Base-by-base conservation (phyloP, 2,797 vertebrate genomes). In the Gambusia yucatana region DNA sequence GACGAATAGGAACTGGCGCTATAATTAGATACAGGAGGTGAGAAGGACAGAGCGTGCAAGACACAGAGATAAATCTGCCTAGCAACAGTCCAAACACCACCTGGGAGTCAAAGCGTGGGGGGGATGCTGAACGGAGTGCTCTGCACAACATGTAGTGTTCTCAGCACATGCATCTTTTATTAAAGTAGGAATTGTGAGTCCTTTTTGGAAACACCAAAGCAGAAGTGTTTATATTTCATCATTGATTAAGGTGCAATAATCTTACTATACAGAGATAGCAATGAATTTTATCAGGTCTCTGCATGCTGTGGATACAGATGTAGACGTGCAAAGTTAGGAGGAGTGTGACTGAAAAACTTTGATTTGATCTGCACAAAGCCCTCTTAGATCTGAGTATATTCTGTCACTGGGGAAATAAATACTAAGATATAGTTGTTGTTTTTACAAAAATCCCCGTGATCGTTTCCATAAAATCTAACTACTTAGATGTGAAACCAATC, bases 51-150 rank as follows among this genome's bases (percentile, higher is more conserved):
- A 44, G n/a, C 22, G 22, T 78, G 48, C 41, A 71, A 82, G 73
- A 84, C 33, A 78, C 78, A 77, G 28, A 17, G 67, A 79, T 20
- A 85, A 61, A 89, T 92, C 93, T 94, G 93, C 93, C 92, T 93
- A 91, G 92, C 90, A 93, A 94, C 94, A 91, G 90, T 44, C 61
- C 80, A 88, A 89, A 90, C 89, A 87, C 75, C 87, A 84, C 76
- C 5, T 20, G 86, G 80, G 85, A 91, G 78, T 77, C 82, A 78
- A 78, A 46, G 70, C 0, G 63, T 84, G 80, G 82, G 43, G 43
- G 87, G 78, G 85, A 48, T 77, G 87, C 47, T 41, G 63, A 82
- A 74, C 11, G 4, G 14, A 30, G 28, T 2, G 72, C 52, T 57
- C 74, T 73, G 70, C 81, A 85, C 77, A 84, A 77, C 70, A 79